phyloP scores from a whole-genome alignment of 1,140 invertebrate species.

The Panonychus citri region DNA sequence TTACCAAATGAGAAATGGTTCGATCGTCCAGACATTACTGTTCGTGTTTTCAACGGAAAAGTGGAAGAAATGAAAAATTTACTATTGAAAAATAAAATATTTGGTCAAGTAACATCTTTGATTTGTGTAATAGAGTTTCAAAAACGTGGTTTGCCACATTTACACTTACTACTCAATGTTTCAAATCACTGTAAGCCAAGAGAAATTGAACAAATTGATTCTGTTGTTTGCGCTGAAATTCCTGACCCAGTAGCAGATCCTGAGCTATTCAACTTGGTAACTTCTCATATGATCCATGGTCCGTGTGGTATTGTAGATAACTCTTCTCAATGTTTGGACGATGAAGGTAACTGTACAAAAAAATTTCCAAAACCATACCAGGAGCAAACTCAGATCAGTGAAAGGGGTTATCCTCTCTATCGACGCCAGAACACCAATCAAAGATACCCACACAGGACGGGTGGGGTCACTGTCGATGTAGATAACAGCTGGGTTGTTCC shows the following conservation, averaged over 20 bases:
- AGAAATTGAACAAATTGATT: not conserved
- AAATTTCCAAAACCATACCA: not conserved
- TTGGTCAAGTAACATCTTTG: conserved; percentile 4
- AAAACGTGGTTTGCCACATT: conserved; percentile 24
- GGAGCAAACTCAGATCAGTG: not conserved
- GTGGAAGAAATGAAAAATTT: not conserved
- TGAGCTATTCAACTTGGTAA: not conserved
- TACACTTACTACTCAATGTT: conserved; percentile 20
- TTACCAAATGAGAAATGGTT: conserved; percentile 13
- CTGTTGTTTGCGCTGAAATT: not conserved
- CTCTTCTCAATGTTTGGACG: not conserved
- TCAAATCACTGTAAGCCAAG: not conserved
- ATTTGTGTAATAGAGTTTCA: conserved; percentile 23
- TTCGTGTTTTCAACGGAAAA: not conserved
- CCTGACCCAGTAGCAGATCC: not conserved
- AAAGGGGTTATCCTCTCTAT: not conserved
- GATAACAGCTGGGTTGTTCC: not conserved
- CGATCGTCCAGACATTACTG: not conserved
- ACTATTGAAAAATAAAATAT: not conserved
- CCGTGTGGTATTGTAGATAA: not conserved
- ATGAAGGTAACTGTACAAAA: too few relatives aligned
- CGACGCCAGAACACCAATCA: not conserved
- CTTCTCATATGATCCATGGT: not conserved
- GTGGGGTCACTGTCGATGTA: not conserved
- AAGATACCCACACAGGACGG: too few relatives aligned